Conservation (phyloP, 2,888 invertebrate genomes). For the Drosophila kambysellisi region DNA sequence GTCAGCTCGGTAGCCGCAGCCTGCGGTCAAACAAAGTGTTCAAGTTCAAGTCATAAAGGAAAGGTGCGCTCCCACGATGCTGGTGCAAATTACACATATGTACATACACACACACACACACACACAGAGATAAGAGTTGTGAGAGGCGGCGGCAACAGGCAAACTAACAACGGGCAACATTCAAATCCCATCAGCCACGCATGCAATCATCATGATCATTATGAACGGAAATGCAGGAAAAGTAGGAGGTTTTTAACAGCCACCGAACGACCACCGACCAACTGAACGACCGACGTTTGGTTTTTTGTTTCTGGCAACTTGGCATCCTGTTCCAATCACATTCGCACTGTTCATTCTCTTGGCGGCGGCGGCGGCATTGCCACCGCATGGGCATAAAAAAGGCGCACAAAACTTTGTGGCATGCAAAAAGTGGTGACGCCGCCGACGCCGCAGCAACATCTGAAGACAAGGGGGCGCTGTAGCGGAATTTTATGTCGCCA, state of each 20-base stretch:
- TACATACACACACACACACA: slow-evolving; percentile 18
- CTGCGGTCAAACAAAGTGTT: slow-evolving; percentile 56
- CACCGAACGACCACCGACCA: slow-evolving; percentile 62
- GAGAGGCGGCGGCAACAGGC: slow-evolving; percentile 55
- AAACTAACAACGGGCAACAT: slow-evolving; percentile 69
- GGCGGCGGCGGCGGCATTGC: slow-evolving; percentile 57
- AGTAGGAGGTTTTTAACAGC: slow-evolving; percentile 82
- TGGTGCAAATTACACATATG: slow-evolving; percentile 65
- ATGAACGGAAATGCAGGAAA: slow-evolving; percentile 81
- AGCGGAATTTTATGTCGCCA: slow-evolving; percentile 81
- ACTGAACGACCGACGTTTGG: slow-evolving; percentile 39
- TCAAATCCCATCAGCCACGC: slow-evolving; percentile 81
- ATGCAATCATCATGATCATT: slow-evolving; percentile 82
- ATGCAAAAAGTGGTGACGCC: slow-evolving; percentile 80
- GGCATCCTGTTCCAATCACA: slow-evolving; percentile 72
- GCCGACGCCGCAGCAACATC: slow-evolving; percentile 61
- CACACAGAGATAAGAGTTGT: slow-evolving; percentile 24
- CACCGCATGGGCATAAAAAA: slow-evolving; percentile 68
- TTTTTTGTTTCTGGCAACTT: slow-evolving; percentile 58
- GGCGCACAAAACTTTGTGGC: slow-evolving; percentile 75
- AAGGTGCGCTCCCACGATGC: slow-evolving; percentile 77
- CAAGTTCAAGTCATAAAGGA: slow-evolving; percentile 60
- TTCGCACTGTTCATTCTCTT: slow-evolving; percentile 69
- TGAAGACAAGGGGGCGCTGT: slow-evolving; percentile 40
- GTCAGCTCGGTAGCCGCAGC: slow-evolving; percentile 56